Evolutionary conservation across 2,113 vertebrate species (phyloP), one percentile per base, ranked within the genome.

Genomic region (Copsychus sechellarum): DNA sequence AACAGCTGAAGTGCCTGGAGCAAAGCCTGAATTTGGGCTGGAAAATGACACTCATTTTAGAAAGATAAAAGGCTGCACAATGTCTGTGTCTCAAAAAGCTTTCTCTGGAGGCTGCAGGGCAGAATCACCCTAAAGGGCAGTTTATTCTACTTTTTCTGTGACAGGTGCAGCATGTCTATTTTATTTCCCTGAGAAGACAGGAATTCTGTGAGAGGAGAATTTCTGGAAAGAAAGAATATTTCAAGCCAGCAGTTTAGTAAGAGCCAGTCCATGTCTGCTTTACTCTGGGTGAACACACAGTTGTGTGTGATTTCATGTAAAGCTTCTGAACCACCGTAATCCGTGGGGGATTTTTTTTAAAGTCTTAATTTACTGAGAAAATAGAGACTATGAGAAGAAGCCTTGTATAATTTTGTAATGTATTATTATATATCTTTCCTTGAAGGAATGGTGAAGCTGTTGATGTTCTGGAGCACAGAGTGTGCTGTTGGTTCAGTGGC

Each of bases 311-410:
- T 74, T 58, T 56, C 10, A 29, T 28, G 33, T 48, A 69, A 92
- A 92, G 22, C 26, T 78, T 47, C 62, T 81, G 66, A 93, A 61
- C 11, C 12, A 13, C 69, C 57, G 61, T 25, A 40, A 72, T 71
- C 25, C 17, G 2, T 19, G 10, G 21, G 47, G 14, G 20, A 36
- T 64, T 84, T 84, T 38, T 6, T 1, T 0, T 1, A n/a, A 45
- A 14, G 0, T 18, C 22, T 21, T 62, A 6, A 22, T 81, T 86
- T 88, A 38, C 14, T 81, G 48, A 84, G 15, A 29, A 79, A 64
- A 34, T n/a, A 67, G 12, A 14, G 19, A 34, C 51, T 86, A 24
- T 40, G 50, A 20, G 74, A 86, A 66, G 62, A 74, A 67, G 23
- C 14, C 51, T 84, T 53, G 23, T 15, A 6, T 81, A 62, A n/a